A percentile compares a stretch with the other conserved stretches of the same genome.
These are phyloP conservation scores for Coleophora deauratella DNA, from an alignment of 2,888 invertebrate species.

Conservation along the genomic window DNA sequence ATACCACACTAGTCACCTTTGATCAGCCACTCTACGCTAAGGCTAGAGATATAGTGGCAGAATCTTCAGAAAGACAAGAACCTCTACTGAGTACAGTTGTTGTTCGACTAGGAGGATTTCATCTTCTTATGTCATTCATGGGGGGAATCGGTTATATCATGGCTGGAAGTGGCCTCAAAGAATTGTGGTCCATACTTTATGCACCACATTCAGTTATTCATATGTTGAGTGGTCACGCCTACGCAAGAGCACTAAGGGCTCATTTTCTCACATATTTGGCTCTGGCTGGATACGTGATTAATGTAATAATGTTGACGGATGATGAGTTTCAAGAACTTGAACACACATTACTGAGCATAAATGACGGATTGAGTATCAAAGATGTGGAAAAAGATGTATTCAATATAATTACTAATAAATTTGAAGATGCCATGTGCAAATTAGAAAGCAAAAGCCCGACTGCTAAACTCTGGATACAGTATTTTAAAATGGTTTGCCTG, in stretches of 20 bases:
- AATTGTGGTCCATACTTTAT: conserved; percentile 21
- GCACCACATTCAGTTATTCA: conserved; percentile 24
- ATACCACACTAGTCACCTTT: conserved; percentile 26
- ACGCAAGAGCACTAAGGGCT: conserved; percentile 16
- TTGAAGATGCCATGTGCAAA: neutral
- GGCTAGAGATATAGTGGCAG: conserved; percentile 28
- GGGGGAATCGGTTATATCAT: conserved; percentile 26
- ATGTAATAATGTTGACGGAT: neutral
- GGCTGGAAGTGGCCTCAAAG: conserved; percentile 29
- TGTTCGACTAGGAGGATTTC: conserved; percentile 28
- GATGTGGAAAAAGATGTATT: too few species aligned
- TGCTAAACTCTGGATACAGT: conserved; percentile 32
- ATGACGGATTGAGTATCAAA: too few species aligned
- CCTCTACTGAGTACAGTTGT: conserved; percentile 12
- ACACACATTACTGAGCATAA: neutral
- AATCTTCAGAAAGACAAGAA: conserved; percentile 9
- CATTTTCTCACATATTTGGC: conserved; percentile 6
- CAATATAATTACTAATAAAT: neutral
- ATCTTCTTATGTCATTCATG: conserved; percentile 27
- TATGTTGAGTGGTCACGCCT: conserved; percentile 25
- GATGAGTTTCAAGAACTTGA: neutral
- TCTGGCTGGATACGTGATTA: neutral
- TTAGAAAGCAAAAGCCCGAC: conserved; percentile 22
- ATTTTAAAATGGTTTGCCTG: conserved; percentile 31
- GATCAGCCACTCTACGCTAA: conserved; percentile 28